A percentile compares a stretch with the other conserved stretches of the same genome.
phyloP scores from a whole-genome alignment of 2,888 invertebrate species.

The Volucella zonaria region DNA sequence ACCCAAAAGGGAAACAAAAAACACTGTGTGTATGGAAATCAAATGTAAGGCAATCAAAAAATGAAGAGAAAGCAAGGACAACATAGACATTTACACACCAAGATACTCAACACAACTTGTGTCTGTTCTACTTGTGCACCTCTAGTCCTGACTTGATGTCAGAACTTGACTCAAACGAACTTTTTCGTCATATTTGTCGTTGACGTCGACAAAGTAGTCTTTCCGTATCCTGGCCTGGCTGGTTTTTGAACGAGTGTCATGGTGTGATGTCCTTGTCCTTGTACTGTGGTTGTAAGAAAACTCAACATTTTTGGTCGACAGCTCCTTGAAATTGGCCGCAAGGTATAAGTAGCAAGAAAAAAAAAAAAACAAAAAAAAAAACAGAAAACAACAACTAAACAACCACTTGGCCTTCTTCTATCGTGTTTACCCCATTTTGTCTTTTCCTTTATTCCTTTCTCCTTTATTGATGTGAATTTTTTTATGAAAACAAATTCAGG shows the following conservation, averaged over 20 bases:
- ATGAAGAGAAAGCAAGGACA: constrained; percentile 40
- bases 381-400: constrained; percentile 4
- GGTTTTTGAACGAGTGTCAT: neutral
- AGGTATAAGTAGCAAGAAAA: constrained; percentile 22
- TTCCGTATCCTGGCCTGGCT: neutral
- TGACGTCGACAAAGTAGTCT: too few species aligned
- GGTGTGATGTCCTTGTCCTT: constrained; percentile 29
- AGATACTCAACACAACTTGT: constrained; percentile 22
- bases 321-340: constrained; percentile 29
- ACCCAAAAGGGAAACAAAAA: constrained; percentile 41
- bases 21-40: constrained; percentile 63
- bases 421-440: constrained; percentile 21
- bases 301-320: neutral
- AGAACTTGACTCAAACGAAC: too few species aligned
- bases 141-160: too few species aligned
- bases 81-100: constrained; percentile 14
- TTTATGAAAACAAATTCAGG: constrained; percentile 18
- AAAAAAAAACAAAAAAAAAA: constrained; percentile 35
- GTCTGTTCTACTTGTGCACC: neutral
- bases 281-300: neutral
- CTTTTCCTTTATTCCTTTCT: neutral
- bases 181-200: too few species aligned
- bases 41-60: constrained; percentile 73
- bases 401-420: constrained; percentile 44
- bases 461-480: constrained; percentile 1